Evolutionary conservation across 2,888 invertebrate genomes (phyloP), one percentile per base, ranked within the genome.

Genomic region (Helicoverpa assulta): DNA sequence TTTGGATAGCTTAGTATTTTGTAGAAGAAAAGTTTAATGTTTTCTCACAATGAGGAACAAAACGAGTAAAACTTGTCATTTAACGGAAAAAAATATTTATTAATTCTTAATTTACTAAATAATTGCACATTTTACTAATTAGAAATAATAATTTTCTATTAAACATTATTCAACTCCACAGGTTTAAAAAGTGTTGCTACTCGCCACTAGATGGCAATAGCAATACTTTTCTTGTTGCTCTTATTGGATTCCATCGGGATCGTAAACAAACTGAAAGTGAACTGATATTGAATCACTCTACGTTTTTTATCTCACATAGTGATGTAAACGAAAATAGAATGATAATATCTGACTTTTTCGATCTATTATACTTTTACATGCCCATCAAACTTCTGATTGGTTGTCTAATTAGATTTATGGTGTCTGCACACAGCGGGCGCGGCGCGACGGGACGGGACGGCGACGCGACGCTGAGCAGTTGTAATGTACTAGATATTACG

Each of bases 121-220:
- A 10, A 14, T 40, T 2, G 2, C 37, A 37, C 12, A 37, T 37
- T 37, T 37, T 12, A 37, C 37, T 10, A 3, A 12, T 37, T 2
- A 1, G 8, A 37, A 37, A 37, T 43, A 16, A 43, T 16, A 16
- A 47, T n/a, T n/a, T n/a, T 0, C 5, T 14, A 40, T 8, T 33
- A 14, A 40, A 40, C 14, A 40, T n/a, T 4, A n/a, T 19, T 0
- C 29, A 10, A 52, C 12, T 59, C 50, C 26, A 67, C 74, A 58
- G 33, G 60, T 62, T 16, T 16, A 63, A 10, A 54, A 52, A 47
- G 43, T 59, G 62, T 6, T n/a, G 56, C 92, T 91, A 92, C 83
- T 92, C 81, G 40, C 33, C 82, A 67, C 79, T 83, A 93, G 93
- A 90, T 92, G 92, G 87, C 90, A 65, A 14, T 52, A 62, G 18